Evolutionary conservation across 2,888 invertebrate genomes (phyloP).

Genomic region (Dicranocentrus wangi): DNA sequence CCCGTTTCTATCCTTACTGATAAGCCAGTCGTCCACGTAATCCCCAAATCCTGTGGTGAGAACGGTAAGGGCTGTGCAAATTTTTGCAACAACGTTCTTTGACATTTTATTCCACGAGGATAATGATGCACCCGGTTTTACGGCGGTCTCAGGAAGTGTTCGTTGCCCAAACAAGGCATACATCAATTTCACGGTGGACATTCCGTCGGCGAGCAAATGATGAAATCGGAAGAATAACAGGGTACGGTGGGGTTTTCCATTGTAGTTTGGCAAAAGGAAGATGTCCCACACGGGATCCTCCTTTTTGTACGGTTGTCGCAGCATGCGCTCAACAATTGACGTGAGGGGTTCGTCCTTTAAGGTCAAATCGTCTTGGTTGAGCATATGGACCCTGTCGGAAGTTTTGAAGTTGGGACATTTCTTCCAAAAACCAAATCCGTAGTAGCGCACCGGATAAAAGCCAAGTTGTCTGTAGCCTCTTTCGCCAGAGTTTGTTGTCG

Average conservation of each 20-base stretch:
- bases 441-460: slow-evolving; percentile 15
- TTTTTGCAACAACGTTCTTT: neutral
- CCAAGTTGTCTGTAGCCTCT: slow-evolving; percentile 27
- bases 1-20: slow-evolving; percentile 5
- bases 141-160: slow-evolving; percentile 1
- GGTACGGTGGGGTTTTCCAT: neutral
- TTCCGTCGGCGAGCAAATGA: slow-evolving; percentile 41
- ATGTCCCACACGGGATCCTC: slow-evolving; percentile 35
- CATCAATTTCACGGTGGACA: slow-evolving; percentile 42
- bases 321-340: slow-evolving; percentile 2
- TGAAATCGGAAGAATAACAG: slow-evolving; percentile 22
- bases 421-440: slow-evolving; percentile 45
- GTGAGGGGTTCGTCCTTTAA: slow-evolving; percentile 13
- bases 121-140: slow-evolving; percentile 2
- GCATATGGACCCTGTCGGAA: neutral
- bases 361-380: neutral
- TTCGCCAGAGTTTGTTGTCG: neutral
- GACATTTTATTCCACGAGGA: slow-evolving; percentile 3
- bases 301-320: slow-evolving; percentile 4
- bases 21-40: slow-evolving; percentile 1
- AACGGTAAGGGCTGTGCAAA: neutral
- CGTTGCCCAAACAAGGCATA: slow-evolving; percentile 18
- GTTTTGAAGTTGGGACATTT: slow-evolving; percentile 19
- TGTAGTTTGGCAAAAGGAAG: slow-evolving; percentile 6
- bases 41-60: slow-evolving; percentile 22